Evolutionary conservation across 2,113 vertebrate species (phyloP).

Genomic region (Anarrhichthys ocellatus): DNA sequence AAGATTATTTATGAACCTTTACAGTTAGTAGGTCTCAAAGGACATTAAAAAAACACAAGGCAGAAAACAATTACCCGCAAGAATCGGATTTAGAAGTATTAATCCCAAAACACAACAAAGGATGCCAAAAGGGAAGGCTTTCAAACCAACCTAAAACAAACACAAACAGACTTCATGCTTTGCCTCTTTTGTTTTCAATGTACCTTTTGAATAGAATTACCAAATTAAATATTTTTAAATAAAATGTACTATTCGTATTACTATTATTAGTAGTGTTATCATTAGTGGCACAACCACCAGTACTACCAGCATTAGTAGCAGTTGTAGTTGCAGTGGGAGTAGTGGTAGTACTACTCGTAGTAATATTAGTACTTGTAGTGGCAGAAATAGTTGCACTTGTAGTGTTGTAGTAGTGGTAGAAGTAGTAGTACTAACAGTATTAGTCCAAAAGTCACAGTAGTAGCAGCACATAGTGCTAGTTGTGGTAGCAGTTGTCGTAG

Average conservation of each 20-base stretch:
- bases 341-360: neutral
- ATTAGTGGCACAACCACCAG: neutral
- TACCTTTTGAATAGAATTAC: neutral
- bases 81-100: neutral
- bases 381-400: neutral
- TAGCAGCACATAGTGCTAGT: neutral
- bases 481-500: neutral
- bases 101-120: neutral
- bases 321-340: neutral
- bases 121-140: neutral
- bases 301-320: too few relatives aligned
- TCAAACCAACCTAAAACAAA: neutral
- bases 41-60: neutral
- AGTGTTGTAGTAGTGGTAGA: neutral
- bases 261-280: too few relatives aligned
- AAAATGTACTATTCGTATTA: neutral
- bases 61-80: neutral
- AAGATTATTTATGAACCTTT: neutral
- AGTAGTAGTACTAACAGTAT: neutral
- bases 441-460: neutral
- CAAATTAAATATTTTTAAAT: neutral
- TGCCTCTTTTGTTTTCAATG: neutral
- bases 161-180: neutral
- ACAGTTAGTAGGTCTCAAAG: neutral
- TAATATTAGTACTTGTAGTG: neutral